Conservation (phyloP, 2,797 vertebrate species). For the Melanotaenia trifasciata region DNA sequence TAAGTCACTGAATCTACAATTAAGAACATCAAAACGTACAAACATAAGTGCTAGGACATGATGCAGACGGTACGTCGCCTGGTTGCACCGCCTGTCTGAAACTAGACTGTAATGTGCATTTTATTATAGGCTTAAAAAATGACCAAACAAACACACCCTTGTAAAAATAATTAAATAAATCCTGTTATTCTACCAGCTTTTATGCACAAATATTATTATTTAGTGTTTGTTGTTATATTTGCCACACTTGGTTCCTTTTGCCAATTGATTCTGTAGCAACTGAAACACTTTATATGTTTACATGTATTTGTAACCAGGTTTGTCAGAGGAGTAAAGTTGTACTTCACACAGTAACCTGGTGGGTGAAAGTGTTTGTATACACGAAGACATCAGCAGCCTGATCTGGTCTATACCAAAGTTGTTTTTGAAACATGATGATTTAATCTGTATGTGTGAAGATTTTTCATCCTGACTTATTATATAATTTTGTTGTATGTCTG, state of each 20-base stretch:
- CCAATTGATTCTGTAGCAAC: conserved; percentile 6
- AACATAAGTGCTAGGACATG: conserved; percentile 7
- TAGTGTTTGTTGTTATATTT: background rate
- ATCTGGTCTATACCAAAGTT: background rate
- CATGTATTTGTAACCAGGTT: background rate
- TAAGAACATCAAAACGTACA: conserved; percentile 11
- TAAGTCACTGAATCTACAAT: conserved; percentile 16
- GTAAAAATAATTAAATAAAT: background rate
- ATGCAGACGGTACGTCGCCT: conserved; percentile 15
- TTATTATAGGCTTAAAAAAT: background rate
- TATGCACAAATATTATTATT: background rate
- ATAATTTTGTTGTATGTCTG: background rate
- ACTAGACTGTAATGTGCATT: background rate
- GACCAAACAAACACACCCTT: background rate
- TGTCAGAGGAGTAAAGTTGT: conserved; percentile 1
- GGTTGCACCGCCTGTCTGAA: background rate
- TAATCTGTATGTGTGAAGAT: background rate
- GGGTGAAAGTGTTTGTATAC: conserved; percentile 2
- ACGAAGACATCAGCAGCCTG: background rate
- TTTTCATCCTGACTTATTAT: background rate
- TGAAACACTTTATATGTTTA: conserved; percentile 17
- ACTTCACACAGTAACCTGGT: background rate
- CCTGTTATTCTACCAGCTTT: background rate
- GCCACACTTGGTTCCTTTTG: conserved; percentile 14
- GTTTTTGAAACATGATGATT: background rate